Base-by-base conservation (phyloP, 2,888 invertebrate species). In the Scrobipalpa costella region DNA sequence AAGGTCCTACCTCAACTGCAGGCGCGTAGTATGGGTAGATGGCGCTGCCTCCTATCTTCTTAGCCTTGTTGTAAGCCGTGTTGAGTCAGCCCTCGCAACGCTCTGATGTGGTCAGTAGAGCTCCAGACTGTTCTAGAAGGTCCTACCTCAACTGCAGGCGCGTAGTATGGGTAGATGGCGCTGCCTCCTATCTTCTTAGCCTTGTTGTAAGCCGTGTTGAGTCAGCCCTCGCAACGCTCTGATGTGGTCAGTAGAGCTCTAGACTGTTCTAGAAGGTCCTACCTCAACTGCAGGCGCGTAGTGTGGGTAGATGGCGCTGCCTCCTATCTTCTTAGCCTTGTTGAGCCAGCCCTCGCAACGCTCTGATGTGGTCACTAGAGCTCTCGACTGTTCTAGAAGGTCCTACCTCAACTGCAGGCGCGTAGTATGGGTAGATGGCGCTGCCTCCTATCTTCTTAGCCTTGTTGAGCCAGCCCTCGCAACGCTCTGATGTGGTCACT, bases 401-500 rank as follows among this genome's bases (percentile, higher is more conserved):
- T n/a, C n/a, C n/a, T n/a, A 90, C 90, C 80, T 90, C 88, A 0
- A 86, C 79, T 3, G 88, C 83, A 0, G 86, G 84, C 15, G 77
- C 64, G 61, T 81, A 85, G 69, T 75, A 82, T 0, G 85, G 76
- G 17, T 78, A 78, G 0, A 78, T 65, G 0, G 86, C 86, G 0
- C 68, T 66, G 0, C 87, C 88, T 0, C 85, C 88, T 1, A 90
- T 84, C 61, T 75, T 79, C 72, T 66, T 75, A 0, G 83, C 85
- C 2, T 75, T 78, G 34, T 9, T 11, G 7, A 38, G n/a, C n/a
- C n/a, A n/a, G n/a, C n/a, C n/a, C n/a, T n/a, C n/a, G n/a, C n/a
- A n/a, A n/a, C n/a, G n/a, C n/a, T n/a, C n/a, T n/a, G n/a, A n/a
- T n/a, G n/a, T n/a, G n/a, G n/a, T n/a, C n/a, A n/a, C n/a, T n/a